Evolutionary conservation across 2,113 vertebrate genomes (phyloP), one percentile per base, ranked within the genome.

Genomic region (Perca fluviatilis): DNA sequence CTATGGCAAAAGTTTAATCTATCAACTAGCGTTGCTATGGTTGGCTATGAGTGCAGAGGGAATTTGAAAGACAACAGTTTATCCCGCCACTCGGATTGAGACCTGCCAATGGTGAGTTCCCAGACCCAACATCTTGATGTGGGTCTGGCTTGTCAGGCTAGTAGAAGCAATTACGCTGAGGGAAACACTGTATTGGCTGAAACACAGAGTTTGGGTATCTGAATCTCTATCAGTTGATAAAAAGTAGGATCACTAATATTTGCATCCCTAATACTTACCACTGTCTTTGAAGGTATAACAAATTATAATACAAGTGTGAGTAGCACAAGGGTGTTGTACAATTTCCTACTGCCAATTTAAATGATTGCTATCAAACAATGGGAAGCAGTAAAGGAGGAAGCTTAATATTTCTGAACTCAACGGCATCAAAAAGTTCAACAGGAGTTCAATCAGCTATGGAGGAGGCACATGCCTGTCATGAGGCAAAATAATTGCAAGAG

Each of bases 391-490:
- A 63, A 73, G 0, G 6, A 63, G 57, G 30, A 65, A 18, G 57
- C 16, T 78, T n/a, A 50, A 63, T 56, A 74, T 60, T 46, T 76
- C 16, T 70, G 33, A 60, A 51, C 19, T 46, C 9, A 78, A 40
- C 2, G 4, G 14, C 47, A 75, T 69, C 27, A 60, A 78, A 82
- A 82, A 58, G 77, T 88, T 85, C 82, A 89, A 7, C 51, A 53
- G 63, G 13, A 77, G 89, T 82, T 88, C 70, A 88, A 23, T 67
- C 16, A 63, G 78, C 82, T 71, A 51, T 3, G 3, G 47, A 85
- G 46, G 50, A 89, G 71, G 65, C 68, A 80, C 78, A 89, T 89
- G 74, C 53, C 74, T 74, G 68, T 86, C 71, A 85, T 80, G 75
- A 57, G 77, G 68, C 1, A 1, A 60, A 78, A 80, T 84, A 80